These are phyloP conservation scores for Apotomis turbidana DNA, from an alignment of 2,888 invertebrate genomes.

Conservation along the genomic window DNA sequence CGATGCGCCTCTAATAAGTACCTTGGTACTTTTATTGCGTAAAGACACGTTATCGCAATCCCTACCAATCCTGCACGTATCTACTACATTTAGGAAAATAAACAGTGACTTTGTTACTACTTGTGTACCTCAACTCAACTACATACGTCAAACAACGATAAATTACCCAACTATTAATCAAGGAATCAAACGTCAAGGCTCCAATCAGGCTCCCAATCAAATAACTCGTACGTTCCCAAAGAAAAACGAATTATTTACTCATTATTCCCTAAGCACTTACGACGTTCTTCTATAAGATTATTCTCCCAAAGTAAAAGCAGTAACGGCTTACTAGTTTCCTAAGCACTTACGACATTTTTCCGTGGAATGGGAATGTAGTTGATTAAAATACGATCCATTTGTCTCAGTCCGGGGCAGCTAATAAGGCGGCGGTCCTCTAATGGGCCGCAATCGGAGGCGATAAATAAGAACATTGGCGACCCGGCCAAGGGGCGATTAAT, in stretches of 20 bases:
- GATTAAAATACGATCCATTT: slow-evolving; percentile 36
- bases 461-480: slow-evolving; percentile 73
- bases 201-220: slow-evolving; percentile 20
- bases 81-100: neutral
- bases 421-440: slow-evolving; percentile 64
- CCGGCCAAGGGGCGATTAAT: slow-evolving; percentile 28
- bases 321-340: too few relatives aligned
- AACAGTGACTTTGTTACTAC: neutral
- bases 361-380: neutral
- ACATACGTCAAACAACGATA: neutral
- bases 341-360: neutral
- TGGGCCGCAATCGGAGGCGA: slow-evolving; percentile 68
- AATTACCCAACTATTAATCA: slow-evolving; percentile 16
- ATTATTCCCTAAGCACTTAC: neutral
- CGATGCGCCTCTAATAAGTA: too few relatives aligned
- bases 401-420: slow-evolving; percentile 59
- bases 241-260: neutral
- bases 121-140: neutral
- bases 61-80: too few relatives aligned
- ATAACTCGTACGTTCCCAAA: slow-evolving; percentile 1
- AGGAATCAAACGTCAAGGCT: slow-evolving; percentile 15
- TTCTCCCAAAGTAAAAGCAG: too few relatives aligned
- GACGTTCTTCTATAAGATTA: too few relatives aligned
- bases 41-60: too few relatives aligned
- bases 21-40: too few relatives aligned